These are phyloP conservation scores for Orthosia incerta DNA, from an alignment of 2,888 invertebrate genomes.

Conservation along the genomic window DNA sequence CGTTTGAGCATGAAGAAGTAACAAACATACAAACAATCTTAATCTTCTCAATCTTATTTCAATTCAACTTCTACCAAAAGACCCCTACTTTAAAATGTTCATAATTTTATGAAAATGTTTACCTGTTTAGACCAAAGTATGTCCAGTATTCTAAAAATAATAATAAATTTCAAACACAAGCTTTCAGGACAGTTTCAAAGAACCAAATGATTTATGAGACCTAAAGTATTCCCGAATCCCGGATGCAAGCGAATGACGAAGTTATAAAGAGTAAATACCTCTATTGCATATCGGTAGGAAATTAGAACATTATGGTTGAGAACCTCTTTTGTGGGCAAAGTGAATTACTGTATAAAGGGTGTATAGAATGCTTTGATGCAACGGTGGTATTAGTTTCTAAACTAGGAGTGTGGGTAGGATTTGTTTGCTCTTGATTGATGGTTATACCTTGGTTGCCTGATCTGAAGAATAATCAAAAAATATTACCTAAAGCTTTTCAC, in stretches of 20 bases:
- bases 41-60: background rate
- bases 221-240: slow-evolving; percentile 25
- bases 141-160: background rate
- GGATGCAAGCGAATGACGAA: slow-evolving; percentile 39
- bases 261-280: slow-evolving; percentile 43
- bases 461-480: too few species aligned
- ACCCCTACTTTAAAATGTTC: background rate
- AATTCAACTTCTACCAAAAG: background rate
- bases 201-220: slow-evolving; percentile 50
- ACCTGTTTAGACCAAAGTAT: background rate
- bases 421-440: background rate
- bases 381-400: background rate
- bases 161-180: slow-evolving; percentile 2
- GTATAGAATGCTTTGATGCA: slow-evolving; percentile 19
- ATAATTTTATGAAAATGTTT: background rate
- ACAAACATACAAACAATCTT: too few species aligned
- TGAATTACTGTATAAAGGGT: background rate
- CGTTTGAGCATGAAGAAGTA: too few species aligned
- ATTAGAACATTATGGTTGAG: slow-evolving; percentile 36
- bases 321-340: slow-evolving; percentile 27
- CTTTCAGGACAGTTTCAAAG: slow-evolving; percentile 25
- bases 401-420: too few species aligned
- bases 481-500: too few species aligned
- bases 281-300: slow-evolving; percentile 51
- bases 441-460: background rate